These are phyloP conservation scores for Drosophila bocqueti DNA, from an alignment of 1,140 invertebrate genomes.

Conservation along the genomic window DNA sequence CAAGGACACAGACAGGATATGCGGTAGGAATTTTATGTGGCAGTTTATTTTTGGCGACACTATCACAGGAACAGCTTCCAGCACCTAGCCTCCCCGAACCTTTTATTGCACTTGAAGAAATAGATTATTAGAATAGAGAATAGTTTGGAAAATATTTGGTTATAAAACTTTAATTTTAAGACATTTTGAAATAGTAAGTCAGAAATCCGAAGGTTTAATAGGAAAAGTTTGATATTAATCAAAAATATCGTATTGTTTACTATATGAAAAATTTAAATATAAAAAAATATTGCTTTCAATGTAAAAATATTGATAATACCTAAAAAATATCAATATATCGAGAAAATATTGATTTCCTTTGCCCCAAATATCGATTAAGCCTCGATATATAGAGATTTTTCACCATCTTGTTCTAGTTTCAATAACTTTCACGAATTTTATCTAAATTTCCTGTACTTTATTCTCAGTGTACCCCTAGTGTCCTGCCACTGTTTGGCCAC, in stretches of 20 bases:
- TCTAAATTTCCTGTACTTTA: neutral
- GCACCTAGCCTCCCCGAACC: slow-evolving; percentile 9
- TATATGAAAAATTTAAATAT: neutral
- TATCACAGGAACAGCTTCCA: slow-evolving; percentile 58
- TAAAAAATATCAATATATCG: too few species aligned
- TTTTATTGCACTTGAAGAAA: slow-evolving; percentile 10
- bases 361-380: too few species aligned
- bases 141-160: neutral
- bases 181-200: neutral
- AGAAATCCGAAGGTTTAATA: neutral
- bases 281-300: neutral
- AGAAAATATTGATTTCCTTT: too few species aligned
- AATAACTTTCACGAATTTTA: neutral
- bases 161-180: neutral
- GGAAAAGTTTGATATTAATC: neutral
- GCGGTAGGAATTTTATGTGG: slow-evolving; percentile 77
- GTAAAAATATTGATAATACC: neutral
- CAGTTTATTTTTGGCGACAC: slow-evolving; percentile 82
- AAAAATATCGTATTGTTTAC: neutral
- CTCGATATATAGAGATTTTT: neutral
- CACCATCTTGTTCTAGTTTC: neutral
- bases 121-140: too few species aligned
- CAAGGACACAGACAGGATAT: slow-evolving; percentile 61
- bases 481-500: slow-evolving; percentile 17
- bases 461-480: slow-evolving; percentile 10